Evolutionary conservation across 2,888 invertebrate genomes (phyloP).

Genomic region (Merodon equestris): DNA sequence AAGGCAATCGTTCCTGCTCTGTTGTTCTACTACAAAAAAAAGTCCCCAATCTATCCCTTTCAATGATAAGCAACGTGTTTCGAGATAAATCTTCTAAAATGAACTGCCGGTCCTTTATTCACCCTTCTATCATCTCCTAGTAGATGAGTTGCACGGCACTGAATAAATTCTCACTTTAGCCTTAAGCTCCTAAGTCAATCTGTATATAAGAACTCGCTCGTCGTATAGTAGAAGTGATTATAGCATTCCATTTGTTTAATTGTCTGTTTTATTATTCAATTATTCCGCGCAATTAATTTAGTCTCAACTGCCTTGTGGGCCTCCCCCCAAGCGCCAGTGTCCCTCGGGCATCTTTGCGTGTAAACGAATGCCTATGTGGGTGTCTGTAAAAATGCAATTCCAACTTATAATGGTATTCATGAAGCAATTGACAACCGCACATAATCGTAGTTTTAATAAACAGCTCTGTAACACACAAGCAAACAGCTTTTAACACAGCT

Average conservation of each 20-base stretch:
- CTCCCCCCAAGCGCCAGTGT: background rate
- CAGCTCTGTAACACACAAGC: conserved; percentile 61
- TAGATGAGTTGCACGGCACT: too few species aligned
- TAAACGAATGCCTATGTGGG: background rate
- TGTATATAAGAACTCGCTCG: too few species aligned
- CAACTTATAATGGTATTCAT: conserved; percentile 2
- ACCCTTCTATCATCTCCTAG: too few species aligned
- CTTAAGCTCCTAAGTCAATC: background rate
- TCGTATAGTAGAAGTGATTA: background rate
- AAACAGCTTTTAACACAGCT: conserved; percentile 37
- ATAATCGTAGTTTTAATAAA: conserved; percentile 62
- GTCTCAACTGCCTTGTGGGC: too few species aligned
- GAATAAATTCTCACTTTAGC: too few species aligned
- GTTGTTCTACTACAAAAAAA: too few species aligned
- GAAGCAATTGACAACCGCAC: conserved; percentile 49
- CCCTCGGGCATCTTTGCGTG: background rate
- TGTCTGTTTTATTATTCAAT: conserved; percentile 64
- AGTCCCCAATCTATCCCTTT: too few species aligned
- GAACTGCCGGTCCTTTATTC: too few species aligned
- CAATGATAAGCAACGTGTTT: too few species aligned
- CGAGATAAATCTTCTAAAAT: too few species aligned
- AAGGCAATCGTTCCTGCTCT: too few species aligned
- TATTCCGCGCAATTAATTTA: conserved; percentile 65
- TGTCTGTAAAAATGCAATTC: conserved; percentile 2
- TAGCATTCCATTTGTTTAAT: conserved; percentile 55